phyloP scores from a whole-genome alignment of 2,113 vertebrate genomes.

The Chlamydotis undulata region DNA sequence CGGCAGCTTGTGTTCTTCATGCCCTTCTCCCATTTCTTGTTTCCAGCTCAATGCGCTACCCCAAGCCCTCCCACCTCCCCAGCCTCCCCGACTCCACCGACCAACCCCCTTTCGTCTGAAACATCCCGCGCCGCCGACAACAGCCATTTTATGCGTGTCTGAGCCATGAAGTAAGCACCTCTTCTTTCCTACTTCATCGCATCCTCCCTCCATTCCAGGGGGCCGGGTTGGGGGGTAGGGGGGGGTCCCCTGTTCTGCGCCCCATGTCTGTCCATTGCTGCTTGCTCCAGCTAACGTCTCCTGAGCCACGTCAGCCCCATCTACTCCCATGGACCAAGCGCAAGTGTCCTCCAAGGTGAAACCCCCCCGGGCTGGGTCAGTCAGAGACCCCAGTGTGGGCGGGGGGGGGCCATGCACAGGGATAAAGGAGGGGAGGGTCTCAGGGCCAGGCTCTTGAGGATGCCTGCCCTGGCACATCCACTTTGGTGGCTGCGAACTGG shows the following conservation, averaged over 20 bases:
- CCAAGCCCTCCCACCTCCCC: constrained; percentile 88
- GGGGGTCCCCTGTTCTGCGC: not conserved
- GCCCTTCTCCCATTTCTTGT: constrained; percentile 74
- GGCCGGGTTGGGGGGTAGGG: not conserved
- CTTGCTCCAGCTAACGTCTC: not conserved
- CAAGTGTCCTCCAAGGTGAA: not conserved
- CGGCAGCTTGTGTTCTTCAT: constrained; percentile 45
- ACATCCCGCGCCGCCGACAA: constrained; percentile 78
- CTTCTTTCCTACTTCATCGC: constrained; percentile 66
- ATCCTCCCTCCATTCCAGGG: not conserved
- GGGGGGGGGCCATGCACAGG: not conserved
- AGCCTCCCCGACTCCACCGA: constrained; percentile 85
- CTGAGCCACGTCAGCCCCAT: constrained; percentile 27
- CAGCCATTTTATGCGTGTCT: constrained; percentile 92
- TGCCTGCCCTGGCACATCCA: fast-evolving
- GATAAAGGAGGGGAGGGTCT: not conserved
- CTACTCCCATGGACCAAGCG: constrained; percentile 31
- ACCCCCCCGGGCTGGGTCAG: not conserved
- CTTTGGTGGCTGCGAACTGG: not conserved
- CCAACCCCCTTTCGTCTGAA: constrained; percentile 83
- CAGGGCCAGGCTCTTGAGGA: not conserved
- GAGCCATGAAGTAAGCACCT: constrained; percentile 88
- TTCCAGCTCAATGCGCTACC: constrained; percentile 87
- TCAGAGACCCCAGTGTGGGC: not conserved
- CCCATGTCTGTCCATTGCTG: not conserved